A percentile compares a stretch with the other conserved stretches of the same genome.
Evolutionary conservation across 2,113 vertebrate species (phyloP).

Genomic region (Mus pahari): DNA sequence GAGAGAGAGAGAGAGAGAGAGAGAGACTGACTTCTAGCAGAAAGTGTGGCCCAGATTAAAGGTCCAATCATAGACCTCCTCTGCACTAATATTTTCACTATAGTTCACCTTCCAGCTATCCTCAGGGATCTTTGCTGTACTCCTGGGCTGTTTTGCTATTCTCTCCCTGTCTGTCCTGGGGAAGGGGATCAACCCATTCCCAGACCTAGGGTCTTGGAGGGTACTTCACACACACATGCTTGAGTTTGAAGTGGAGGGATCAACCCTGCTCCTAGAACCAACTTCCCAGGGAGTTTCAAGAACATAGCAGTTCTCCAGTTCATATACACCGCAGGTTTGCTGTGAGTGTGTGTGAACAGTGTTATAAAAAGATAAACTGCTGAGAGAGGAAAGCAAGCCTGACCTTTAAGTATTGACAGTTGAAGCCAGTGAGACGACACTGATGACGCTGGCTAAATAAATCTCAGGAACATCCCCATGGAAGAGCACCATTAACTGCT

Average conservation of each 20-base stretch:
- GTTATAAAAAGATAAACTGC: background rate
- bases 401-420: background rate
- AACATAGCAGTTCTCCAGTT: no score
- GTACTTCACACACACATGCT: background rate
- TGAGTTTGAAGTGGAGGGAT: background rate
- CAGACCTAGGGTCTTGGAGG: background rate
- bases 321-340: no score
- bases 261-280: background rate
- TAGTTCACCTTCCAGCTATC: background rate
- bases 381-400: background rate
- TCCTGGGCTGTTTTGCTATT: background rate
- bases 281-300: background rate
- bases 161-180: no score
- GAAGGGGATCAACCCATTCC: background rate
- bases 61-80: background rate
- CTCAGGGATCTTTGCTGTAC: background rate
- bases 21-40: background rate
- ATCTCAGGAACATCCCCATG: background rate
- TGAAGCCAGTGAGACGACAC: background rate
- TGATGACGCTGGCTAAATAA: background rate
- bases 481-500: background rate
- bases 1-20: no score
- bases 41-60: background rate
- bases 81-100: no score
- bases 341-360: background rate